A percentile compares a stretch with the other conserved stretches of the same genome.
Conservation (phyloP, 2,888 invertebrate genomes). For the Paralinhomoeus sp. region DNA sequence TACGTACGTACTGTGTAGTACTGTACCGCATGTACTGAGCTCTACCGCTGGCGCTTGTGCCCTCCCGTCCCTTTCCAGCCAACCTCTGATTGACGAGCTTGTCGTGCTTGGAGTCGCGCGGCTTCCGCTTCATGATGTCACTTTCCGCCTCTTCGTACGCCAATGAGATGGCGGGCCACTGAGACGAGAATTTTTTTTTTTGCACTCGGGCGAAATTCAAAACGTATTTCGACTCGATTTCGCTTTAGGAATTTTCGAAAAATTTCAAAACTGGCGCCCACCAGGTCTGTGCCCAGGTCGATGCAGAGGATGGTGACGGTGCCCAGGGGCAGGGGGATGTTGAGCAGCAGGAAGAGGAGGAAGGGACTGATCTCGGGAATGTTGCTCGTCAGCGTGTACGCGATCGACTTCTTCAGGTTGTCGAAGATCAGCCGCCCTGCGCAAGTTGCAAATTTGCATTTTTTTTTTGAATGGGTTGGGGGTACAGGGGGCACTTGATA, state of each 20-base stretch:
- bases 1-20: too few relatives aligned
- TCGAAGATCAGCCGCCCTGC: constrained; percentile 35
- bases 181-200: too few relatives aligned
- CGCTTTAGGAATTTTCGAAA: too few relatives aligned
- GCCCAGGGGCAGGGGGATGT: constrained; percentile 34
- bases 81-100: constrained; percentile 55
- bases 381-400: constrained; percentile 36
- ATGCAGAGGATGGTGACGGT: constrained; percentile 36
- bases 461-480: too few relatives aligned
- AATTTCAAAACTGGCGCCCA: too few relatives aligned
- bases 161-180: constrained; percentile 47
- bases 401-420: constrained; percentile 37
- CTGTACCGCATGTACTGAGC: too few relatives aligned
- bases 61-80: too few relatives aligned
- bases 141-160: constrained; percentile 45
- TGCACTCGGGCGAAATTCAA: too few relatives aligned
- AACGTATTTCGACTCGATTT: too few relatives aligned
- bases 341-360: constrained; percentile 31
- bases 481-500: too few relatives aligned
- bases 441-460: too few relatives aligned
- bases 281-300: constrained; percentile 36
- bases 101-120: constrained; percentile 41
- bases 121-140: constrained; percentile 45
- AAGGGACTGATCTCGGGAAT: constrained; percentile 36
- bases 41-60: too few relatives aligned